Evolutionary conservation across 2,113 vertebrate species (phyloP).

Genomic region (Pseudorasbora parva): DNA sequence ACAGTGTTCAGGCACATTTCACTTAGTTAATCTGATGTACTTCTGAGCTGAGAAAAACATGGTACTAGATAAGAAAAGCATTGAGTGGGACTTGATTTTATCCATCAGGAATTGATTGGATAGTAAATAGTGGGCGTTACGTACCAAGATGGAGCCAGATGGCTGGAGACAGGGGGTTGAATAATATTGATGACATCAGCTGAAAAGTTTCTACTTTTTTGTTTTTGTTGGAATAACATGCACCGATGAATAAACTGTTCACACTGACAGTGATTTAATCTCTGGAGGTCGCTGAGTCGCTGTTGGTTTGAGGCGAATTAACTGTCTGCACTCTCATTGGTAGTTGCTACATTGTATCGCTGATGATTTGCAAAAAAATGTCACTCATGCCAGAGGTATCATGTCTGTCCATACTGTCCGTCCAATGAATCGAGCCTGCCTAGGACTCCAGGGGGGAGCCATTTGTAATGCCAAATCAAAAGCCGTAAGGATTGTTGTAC

Average conservation of each 20-base stretch:
- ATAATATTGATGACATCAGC: constrained; percentile 16
- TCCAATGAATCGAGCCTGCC: neutral
- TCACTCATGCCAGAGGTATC: neutral
- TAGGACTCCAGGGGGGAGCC: neutral
- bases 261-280: neutral
- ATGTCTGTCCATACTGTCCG: neutral
- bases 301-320: neutral
- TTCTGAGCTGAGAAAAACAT: neutral
- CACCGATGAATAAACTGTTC: neutral
- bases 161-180: neutral
- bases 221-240: neutral
- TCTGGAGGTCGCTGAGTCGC: neutral
- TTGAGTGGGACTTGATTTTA: neutral
- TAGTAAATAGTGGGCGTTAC: neutral
- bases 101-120: constrained; percentile 3
- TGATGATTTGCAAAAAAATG: neutral
- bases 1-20: neutral
- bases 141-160: neutral
- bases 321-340: neutral
- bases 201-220: constrained; percentile 4
- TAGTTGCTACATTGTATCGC: neutral
- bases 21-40: neutral
- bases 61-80: neutral
- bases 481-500: neutral
- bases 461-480: constrained; percentile 1